Conservation (phyloP, 2,113 vertebrate species). For the Noturus placidus region DNA sequence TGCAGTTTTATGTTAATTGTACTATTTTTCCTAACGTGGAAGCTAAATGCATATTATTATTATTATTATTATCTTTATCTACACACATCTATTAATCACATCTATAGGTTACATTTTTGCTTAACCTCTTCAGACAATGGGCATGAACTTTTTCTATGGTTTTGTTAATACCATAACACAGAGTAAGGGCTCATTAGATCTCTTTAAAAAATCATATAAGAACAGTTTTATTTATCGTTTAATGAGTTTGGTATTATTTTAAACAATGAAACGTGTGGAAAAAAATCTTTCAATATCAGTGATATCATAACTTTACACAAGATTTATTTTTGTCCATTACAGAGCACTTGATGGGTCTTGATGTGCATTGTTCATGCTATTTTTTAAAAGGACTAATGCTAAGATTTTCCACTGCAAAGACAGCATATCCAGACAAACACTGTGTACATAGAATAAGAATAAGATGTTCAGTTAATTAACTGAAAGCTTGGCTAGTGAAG, state of each 20-base stretch:
- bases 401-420: neutral
- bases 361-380: neutral
- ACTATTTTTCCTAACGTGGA: neutral
- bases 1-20: neutral
- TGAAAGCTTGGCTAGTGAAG: neutral
- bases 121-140: neutral
- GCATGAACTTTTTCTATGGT: neutral
- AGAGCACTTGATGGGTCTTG: neutral
- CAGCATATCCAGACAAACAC: neutral
- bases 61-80: neutral
- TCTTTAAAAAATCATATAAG: neutral
- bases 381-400: neutral
- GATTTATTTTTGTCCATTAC: neutral
- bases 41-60: neutral
- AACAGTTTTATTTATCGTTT: neutral
- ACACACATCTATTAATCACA: neutral
- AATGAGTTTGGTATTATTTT: neutral
- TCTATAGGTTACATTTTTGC: neutral
- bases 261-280: neutral
- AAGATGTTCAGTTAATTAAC: neutral
- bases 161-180: neutral
- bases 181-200: neutral
- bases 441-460: neutral
- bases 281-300: neutral
- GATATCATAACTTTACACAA: neutral